Percentiles rank a stretch among this genome's conserved stretches.
These are phyloP conservation scores for Pseudocheirus occidentalis DNA, from an alignment of 2,797 vertebrate genomes.

Conservation along the genomic window DNA sequence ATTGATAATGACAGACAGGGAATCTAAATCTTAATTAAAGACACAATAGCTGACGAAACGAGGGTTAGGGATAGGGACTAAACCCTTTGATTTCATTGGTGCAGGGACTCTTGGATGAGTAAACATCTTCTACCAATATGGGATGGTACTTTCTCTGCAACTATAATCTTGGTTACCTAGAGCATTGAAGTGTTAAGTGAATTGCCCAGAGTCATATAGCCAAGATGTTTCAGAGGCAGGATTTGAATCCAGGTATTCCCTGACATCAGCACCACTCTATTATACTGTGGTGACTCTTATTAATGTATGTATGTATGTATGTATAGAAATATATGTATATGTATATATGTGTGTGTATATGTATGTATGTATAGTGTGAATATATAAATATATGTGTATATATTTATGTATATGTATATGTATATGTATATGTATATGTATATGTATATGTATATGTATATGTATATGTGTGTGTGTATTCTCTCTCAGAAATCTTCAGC, in stretches of 20 bases:
- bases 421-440: not conserved
- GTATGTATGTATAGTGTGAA: not conserved
- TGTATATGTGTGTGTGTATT: not conserved
- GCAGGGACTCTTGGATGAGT: not conserved
- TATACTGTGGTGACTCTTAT: not conserved
- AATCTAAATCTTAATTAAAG: not conserved
- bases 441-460: fast-evolving
- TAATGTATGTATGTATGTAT: not conserved
- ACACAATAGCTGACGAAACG: not conserved
- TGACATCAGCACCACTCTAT: not conserved
- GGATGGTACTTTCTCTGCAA: not conserved
- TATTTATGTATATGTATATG: too few species aligned
- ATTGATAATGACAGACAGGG: not conserved
- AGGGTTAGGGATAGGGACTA: not conserved
- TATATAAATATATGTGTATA: not conserved
- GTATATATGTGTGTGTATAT: not conserved
- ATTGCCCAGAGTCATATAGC: not conserved
- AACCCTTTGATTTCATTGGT: not conserved
- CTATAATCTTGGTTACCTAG: not conserved
- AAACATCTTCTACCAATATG: not conserved
- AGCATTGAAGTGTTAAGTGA: not conserved
- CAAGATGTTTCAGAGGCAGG: not conserved
- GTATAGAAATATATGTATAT: not conserved
- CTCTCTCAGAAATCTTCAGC: not conserved
- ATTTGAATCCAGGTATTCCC: not conserved